Evolutionary conservation across 2,888 invertebrate species (phyloP), one percentile per base, ranked within the genome.

Genomic region (Drosophila seclusa): DNA sequence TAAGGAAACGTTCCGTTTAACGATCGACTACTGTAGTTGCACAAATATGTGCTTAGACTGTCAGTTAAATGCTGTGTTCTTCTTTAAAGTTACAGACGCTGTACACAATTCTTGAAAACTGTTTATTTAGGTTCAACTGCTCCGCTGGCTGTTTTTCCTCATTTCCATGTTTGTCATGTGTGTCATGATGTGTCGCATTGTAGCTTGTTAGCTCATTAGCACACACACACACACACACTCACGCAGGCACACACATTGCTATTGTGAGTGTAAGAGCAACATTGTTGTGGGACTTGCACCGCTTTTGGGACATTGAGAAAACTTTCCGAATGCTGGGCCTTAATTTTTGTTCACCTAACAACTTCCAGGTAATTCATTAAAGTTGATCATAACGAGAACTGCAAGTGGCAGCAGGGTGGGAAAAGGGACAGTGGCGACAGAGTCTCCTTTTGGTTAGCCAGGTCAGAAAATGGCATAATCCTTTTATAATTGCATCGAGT

Each of bases 401-500:
- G 68, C 67, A 84, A 78, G 61, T 67, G 68, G 54, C 53, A 16
- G 21, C 54, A 48, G 4, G n/a, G n/a, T n/a, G 31, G 36, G 27
- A n/a, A 60, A 50, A 32, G n/a, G 53, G 34, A 29, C 32, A n/a
- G 53, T 49, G 34, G 16, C 24, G 60, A 50, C 27, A 38, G 27
- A n/a, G 18, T 38, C 27, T 18, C 7, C n/a, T 2, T 24, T 18
- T 7, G 27, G 45, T 11, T 48, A 57, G 61, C 36, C 61, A 45
- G 70, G 75, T 71, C 80, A 71, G 50, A 67, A 68, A 66, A 79
- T 83, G 82, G 62, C 76, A 80, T 76, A 89, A 87, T 90, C 83
- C 87, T 86, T 87, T 87, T 87, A 90, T 90, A 90, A 90, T 88
- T 86, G 81, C 89, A 76, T 67, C 78, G 67, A 85, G 88, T 83